Evolutionary conservation across 2,797 vertebrate species (phyloP).

Genomic region (Melanotaenia maccullochi): DNA sequence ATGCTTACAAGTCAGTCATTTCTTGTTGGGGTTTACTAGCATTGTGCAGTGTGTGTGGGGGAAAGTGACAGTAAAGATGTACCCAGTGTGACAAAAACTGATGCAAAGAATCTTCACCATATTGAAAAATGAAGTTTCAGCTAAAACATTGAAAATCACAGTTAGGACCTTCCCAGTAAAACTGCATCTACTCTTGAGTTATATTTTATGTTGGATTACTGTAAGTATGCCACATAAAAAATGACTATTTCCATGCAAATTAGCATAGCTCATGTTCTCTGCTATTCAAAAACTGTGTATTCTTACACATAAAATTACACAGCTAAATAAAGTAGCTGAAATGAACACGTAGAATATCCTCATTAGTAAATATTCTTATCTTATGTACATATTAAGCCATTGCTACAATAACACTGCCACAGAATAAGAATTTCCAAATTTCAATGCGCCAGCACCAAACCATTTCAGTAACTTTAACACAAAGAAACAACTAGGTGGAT

Average conservation of each 20-base stretch:
- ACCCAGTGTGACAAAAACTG: background rate
- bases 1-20: background rate
- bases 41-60: background rate
- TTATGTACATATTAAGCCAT: background rate
- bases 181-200: background rate
- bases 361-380: background rate
- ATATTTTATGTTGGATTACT: background rate
- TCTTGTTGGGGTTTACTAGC: background rate
- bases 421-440: background rate
- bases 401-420: background rate
- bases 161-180: background rate
- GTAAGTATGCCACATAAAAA: background rate
- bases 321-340: background rate
- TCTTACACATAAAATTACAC: background rate
- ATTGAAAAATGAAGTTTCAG: background rate
- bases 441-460: constrained; percentile 3
- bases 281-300: background rate
- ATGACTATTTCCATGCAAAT: background rate
- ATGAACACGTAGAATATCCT: background rate
- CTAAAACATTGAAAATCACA: background rate
- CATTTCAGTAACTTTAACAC: background rate
- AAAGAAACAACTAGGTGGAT: constrained; percentile 19
- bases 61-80: background rate
- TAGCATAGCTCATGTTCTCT: background rate
- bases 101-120: background rate